Evolutionary conservation across 2,113 vertebrate species (phyloP).

Genomic region (Cyprinodon tularosa): DNA sequence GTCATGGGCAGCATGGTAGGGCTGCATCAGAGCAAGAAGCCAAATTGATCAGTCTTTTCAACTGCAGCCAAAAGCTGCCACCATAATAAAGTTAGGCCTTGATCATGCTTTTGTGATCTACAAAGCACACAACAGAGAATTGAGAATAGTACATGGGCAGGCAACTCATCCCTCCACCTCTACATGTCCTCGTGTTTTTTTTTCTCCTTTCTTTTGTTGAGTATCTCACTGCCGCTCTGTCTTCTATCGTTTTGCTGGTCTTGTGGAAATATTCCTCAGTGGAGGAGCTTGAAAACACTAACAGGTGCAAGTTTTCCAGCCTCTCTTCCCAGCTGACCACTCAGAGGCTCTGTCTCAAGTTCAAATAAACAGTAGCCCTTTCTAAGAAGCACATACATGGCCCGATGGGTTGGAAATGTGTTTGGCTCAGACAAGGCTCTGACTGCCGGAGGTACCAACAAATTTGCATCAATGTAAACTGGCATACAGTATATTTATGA

Average conservation of each 20-base stretch:
- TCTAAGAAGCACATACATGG: slow-evolving; percentile 56
- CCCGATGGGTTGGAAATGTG: slow-evolving; percentile 57
- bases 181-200: background rate
- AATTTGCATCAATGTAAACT: slow-evolving; percentile 1
- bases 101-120: slow-evolving; percentile 66
- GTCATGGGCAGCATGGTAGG: slow-evolving; percentile 66
- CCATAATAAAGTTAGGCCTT: slow-evolving; percentile 69
- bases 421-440: slow-evolving; percentile 64
- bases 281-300: slow-evolving; percentile 39
- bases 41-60: slow-evolving; percentile 68
- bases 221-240: slow-evolving; percentile 10
- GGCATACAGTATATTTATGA: background rate
- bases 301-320: slow-evolving; percentile 56
- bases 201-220: slow-evolving; percentile 12
- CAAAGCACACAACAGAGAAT: slow-evolving; percentile 52
- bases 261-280: slow-evolving; percentile 2
- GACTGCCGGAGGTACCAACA: slow-evolving; percentile 39
- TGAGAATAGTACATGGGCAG: slow-evolving; percentile 31
- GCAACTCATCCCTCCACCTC: slow-evolving; percentile 27
- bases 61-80: slow-evolving; percentile 64
- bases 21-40: slow-evolving; percentile 48
- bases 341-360: slow-evolving; percentile 32
- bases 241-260: slow-evolving; percentile 12
- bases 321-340: slow-evolving; percentile 44
- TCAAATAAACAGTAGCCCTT: slow-evolving; percentile 21